Evolutionary conservation across 2,113 vertebrate genomes (phyloP).

Genomic region (Periophthalmus modestus): DNA sequence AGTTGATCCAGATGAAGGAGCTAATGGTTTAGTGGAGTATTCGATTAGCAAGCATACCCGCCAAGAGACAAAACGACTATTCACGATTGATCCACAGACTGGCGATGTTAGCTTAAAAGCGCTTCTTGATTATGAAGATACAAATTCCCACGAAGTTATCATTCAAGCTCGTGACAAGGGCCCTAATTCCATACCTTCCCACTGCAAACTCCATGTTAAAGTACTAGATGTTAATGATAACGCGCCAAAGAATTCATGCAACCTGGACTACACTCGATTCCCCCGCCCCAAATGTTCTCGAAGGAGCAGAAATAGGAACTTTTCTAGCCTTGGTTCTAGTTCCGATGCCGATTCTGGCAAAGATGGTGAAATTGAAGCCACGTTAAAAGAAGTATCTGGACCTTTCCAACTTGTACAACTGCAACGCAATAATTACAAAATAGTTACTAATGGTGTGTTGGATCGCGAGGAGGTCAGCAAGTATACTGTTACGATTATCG

Average conservation of each 20-base stretch:
- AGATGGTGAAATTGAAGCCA: slow-evolving; percentile 82
- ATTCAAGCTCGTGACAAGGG: slow-evolving; percentile 88
- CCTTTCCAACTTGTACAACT: slow-evolving; percentile 86
- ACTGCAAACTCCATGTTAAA: slow-evolving; percentile 88
- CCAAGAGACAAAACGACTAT: slow-evolving; percentile 80
- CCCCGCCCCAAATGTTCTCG: slow-evolving; percentile 74
- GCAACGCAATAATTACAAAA: slow-evolving; percentile 83
- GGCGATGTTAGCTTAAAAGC: slow-evolving; percentile 80
- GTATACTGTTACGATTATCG: slow-evolving; percentile 84
- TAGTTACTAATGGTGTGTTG: slow-evolving; percentile 83
- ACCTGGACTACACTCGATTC: slow-evolving; percentile 80
- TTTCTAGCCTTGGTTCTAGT: slow-evolving; percentile 87
- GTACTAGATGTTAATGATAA: slow-evolving; percentile 89
- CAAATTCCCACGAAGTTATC: slow-evolving; percentile 80
- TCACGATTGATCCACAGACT: slow-evolving; percentile 78
- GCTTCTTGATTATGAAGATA: slow-evolving; percentile 85
- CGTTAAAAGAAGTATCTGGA: slow-evolving; percentile 75
- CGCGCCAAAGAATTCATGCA: slow-evolving; percentile 80
- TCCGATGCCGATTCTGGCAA: slow-evolving; percentile 86
- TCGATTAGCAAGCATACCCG: slow-evolving; percentile 83
- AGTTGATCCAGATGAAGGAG: slow-evolving; percentile 88
- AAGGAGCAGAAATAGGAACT: slow-evolving; percentile 82
- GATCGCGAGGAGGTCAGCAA: slow-evolving; percentile 85
- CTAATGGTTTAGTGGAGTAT: slow-evolving; percentile 90
- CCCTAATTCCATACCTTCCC: slow-evolving; percentile 86